phyloP scores from a whole-genome alignment of 1,140 invertebrate species.

The Reticulitermes speratus region DNA sequence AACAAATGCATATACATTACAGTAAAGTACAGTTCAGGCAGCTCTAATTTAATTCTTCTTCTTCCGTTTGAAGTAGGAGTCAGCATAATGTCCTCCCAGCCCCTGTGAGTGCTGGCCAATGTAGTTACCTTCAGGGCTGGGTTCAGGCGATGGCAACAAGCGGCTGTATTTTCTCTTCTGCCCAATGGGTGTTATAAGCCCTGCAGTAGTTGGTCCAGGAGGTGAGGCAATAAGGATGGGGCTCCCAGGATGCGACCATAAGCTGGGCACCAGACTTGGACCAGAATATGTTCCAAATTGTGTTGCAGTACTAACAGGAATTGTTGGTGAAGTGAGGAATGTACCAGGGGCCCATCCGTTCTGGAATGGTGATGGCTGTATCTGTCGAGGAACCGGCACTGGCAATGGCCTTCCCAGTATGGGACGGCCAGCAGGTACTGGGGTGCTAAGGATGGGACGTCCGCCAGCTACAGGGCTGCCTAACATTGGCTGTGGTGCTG shows the following conservation, averaged over 20 bases:
- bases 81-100: conserved; percentile 58
- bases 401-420: conserved; percentile 36
- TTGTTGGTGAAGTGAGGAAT: conserved; percentile 27
- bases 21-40: neutral
- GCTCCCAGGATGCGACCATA: conserved; percentile 35
- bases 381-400: conserved; percentile 28
- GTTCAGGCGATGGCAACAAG: conserved; percentile 54
- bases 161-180: conserved; percentile 53
- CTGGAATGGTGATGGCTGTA: conserved; percentile 29
- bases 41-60: conserved; percentile 43
- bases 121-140: conserved; percentile 54
- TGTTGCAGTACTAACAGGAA: conserved; percentile 29
- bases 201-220: conserved; percentile 30
- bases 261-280: conserved; percentile 27
- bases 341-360: conserved; percentile 27
- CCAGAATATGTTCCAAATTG: conserved; percentile 30
- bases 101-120: conserved; percentile 60
- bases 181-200: conserved; percentile 45
- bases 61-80: conserved; percentile 54
- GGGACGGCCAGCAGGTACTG: conserved; percentile 24
- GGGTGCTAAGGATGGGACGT: neutral
- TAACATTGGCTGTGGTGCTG: conserved; percentile 34
- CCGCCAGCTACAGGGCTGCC: conserved; percentile 35
- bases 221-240: conserved; percentile 32
- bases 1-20: neutral